Conservation (phyloP, 2,113 vertebrate species). For the Vimba vimba region DNA sequence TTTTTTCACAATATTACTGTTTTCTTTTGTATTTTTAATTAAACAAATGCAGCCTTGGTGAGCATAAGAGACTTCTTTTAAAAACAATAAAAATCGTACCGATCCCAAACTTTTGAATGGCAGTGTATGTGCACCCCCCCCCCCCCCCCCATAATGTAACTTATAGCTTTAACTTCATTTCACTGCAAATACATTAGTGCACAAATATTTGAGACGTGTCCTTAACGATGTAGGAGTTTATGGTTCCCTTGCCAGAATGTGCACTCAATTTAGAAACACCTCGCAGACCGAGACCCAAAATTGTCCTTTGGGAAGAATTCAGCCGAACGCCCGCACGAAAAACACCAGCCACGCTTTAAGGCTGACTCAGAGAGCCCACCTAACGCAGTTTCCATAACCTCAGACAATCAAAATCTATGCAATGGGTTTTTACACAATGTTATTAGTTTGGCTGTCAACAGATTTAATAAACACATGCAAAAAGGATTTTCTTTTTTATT, state of each 20-base stretch:
- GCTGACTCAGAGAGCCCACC: constrained; percentile 26
- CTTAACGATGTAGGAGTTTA: neutral
- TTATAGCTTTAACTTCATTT: neutral
- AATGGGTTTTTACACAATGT: constrained; percentile 24
- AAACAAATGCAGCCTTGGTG: no score
- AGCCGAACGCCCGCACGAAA: neutral
- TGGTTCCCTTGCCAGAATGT: neutral
- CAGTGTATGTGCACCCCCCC: no score
- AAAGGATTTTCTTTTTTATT: constrained; percentile 40
- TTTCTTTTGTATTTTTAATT: no score
- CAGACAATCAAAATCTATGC: constrained; percentile 38
- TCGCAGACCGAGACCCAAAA: constrained; percentile 20
- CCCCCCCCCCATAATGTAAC: neutral
- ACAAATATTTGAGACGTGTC: neutral
- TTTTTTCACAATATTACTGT: no score
- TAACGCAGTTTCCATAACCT: constrained; percentile 52
- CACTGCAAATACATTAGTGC: neutral
- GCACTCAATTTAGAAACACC: constrained; percentile 46
- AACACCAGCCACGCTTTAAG: neutral
- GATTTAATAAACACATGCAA: constrained; percentile 38
- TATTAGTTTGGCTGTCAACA: constrained; percentile 48
- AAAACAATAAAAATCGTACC: no score
- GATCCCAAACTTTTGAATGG: no score
- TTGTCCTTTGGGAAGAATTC: neutral
- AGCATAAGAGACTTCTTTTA: no score